Conservation (phyloP, 1,140 invertebrate species). For the Elymnias hypermnestra region DNA sequence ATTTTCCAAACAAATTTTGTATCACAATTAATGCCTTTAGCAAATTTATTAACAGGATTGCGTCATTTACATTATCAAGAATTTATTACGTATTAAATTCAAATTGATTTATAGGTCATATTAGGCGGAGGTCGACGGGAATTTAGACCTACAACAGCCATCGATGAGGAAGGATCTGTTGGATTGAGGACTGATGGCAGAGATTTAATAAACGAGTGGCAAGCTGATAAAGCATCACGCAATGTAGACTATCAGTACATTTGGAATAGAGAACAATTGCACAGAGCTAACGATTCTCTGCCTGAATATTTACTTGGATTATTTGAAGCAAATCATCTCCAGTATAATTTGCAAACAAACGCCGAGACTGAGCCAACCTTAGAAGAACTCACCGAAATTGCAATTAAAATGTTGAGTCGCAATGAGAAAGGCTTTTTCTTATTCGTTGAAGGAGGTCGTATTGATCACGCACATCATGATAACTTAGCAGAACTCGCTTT, state of each 20-base stretch:
- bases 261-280: constrained; percentile 80
- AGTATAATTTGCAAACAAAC: constrained; percentile 68
- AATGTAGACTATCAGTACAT: constrained; percentile 82
- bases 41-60: neutral
- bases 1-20: no score
- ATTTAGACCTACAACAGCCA: constrained; percentile 78
- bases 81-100: constrained; percentile 1
- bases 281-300: constrained; percentile 76
- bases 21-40: neutral
- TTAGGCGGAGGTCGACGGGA: constrained; percentile 84
- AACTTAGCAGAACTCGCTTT: constrained; percentile 81
- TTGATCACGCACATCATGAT: constrained; percentile 89
- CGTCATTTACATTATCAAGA: no score
- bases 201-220: constrained; percentile 73
- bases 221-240: constrained; percentile 55
- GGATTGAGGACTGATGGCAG: constrained; percentile 78
- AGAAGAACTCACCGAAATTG: constrained; percentile 88
- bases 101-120: constrained; percentile 74
- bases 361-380: constrained; percentile 81
- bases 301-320: constrained; percentile 85
- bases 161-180: constrained; percentile 80
- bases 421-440: constrained; percentile 91
- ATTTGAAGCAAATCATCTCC: constrained; percentile 66
- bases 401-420: constrained; percentile 85
- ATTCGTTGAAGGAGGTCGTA: constrained; percentile 90